phyloP scores from a whole-genome alignment of 2,113 vertebrate species.

The Hoplias malabaricus region DNA sequence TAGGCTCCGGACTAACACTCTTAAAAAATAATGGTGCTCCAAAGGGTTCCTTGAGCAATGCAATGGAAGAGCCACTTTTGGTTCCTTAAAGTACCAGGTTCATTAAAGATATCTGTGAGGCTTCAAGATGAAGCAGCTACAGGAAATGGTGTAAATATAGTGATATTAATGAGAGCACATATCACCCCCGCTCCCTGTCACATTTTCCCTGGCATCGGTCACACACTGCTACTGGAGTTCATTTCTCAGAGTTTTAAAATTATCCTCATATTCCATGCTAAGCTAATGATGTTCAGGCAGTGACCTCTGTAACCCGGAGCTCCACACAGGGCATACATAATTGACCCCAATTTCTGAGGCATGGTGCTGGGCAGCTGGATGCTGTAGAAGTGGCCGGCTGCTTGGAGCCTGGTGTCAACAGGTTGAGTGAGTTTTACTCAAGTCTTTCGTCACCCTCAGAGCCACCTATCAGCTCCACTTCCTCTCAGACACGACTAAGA shows the following conservation, averaged over 20 bases:
- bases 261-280: background rate
- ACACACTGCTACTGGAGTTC: background rate
- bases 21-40: too few relatives aligned
- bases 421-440: constrained; percentile 32
- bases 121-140: too few relatives aligned
- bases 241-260: background rate
- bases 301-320: background rate
- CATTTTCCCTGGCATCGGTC: background rate
- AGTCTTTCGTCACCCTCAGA: constrained; percentile 35
- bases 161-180: too few relatives aligned
- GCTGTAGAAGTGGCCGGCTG: constrained; percentile 25
- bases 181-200: too few relatives aligned
- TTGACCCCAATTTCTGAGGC: constrained; percentile 42
- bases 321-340: constrained; percentile 5
- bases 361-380: constrained; percentile 7
- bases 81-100: too few relatives aligned
- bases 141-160: too few relatives aligned
- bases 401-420: constrained; percentile 34
- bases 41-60: too few relatives aligned
- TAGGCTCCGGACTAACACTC: too few relatives aligned
- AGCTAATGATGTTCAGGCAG: constrained; percentile 16
- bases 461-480: constrained; percentile 31
- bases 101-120: too few relatives aligned
- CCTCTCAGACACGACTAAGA: constrained; percentile 48
- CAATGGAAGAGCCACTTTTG: too few relatives aligned